phyloP scores from a whole-genome alignment of 2,888 invertebrate species.

The Hypomecis punctinalis region DNA sequence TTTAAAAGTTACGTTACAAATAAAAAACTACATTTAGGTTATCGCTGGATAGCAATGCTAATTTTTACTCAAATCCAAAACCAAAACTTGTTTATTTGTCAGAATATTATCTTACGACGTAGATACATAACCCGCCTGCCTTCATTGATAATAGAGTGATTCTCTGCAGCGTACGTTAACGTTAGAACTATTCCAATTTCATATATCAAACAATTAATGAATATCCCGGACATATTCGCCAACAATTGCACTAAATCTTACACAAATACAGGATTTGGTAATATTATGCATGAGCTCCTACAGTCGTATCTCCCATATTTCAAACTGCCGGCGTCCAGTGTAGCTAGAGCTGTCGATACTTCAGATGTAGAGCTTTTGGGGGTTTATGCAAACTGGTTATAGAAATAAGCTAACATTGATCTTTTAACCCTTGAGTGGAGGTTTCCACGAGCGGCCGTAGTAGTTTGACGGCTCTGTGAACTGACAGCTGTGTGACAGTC shows the following conservation, averaged over 20 bases:
- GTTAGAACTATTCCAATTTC: no score
- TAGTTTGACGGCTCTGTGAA: background rate
- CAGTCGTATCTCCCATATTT: constrained; percentile 3
- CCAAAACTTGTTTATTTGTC: no score
- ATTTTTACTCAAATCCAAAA: no score
- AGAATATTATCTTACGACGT: no score
- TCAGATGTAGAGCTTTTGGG: background rate
- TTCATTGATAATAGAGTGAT: no score
- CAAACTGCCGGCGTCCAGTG: constrained; percentile 1
- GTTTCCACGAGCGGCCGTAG: constrained; percentile 3
- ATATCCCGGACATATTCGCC: background rate
- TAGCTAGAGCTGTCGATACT: background rate
- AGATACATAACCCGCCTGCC: no score
- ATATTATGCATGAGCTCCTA: constrained; percentile 2
- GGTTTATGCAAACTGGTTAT: constrained; percentile 2
- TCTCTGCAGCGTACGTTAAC: no score
- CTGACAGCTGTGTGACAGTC: background rate
- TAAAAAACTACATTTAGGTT: no score
- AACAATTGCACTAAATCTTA: constrained; percentile 5
- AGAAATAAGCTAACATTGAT: constrained; percentile 8
- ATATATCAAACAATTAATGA: background rate
- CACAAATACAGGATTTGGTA: constrained; percentile 9
- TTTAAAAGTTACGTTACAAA: no score
- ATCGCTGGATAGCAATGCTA: no score
- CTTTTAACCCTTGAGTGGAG: constrained; percentile 16